Evolutionary conservation across 92 coral and sea anemone genomes (phyloP).

Genomic region (Parazoanthus darwini): DNA sequence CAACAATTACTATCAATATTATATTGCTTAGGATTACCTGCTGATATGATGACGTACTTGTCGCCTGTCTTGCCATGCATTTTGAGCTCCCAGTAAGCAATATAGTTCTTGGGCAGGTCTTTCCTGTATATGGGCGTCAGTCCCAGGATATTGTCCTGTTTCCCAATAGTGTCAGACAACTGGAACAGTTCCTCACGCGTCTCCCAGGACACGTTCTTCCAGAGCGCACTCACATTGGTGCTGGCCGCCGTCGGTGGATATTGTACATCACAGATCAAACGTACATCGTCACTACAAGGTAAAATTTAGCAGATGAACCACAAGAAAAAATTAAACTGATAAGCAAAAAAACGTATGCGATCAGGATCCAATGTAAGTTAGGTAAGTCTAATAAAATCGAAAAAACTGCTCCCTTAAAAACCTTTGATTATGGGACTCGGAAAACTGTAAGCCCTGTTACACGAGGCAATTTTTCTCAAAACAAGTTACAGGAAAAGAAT

Average conservation of each 20-base stretch:
- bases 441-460: too few relatives aligned
- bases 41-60: conserved; percentile 79
- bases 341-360: too few relatives aligned
- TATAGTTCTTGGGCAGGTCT: conserved; percentile 70
- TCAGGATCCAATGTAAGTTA: too few relatives aligned
- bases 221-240: conserved; percentile 47
- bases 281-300: conserved; percentile 8
- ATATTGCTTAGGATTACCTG: conserved; percentile 52
- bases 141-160: conserved; percentile 64
- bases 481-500: too few relatives aligned
- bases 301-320: not conserved
- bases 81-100: conserved; percentile 88
- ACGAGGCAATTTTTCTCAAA: too few relatives aligned
- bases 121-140: conserved; percentile 78
- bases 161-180: conserved; percentile 66
- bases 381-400: too few relatives aligned
- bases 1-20: not conserved
- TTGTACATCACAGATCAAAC: not conserved
- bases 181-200: conserved; percentile 76
- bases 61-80: conserved; percentile 69
- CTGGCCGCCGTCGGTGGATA: not conserved
- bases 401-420: too few relatives aligned
- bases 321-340: too few relatives aligned
- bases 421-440: too few relatives aligned
- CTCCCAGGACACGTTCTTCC: conserved; percentile 80